These are phyloP conservation scores for Agrypnia vestita DNA, from an alignment of 1,140 invertebrate genomes.

Conservation along the genomic window DNA sequence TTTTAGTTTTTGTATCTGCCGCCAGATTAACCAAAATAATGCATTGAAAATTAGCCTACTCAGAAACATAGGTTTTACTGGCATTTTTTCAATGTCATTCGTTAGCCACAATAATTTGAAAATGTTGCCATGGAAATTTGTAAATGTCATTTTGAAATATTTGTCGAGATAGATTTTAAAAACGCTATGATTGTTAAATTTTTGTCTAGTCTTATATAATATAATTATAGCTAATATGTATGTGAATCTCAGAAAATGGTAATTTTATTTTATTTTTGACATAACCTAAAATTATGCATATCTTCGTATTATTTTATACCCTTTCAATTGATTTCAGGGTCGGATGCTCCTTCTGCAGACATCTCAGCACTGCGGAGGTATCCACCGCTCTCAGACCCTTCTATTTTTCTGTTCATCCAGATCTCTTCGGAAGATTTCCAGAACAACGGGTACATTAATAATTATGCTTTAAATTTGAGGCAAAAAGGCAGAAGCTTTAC, in stretches of 20 bases:
- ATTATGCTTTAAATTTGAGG: neutral
- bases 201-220: neutral
- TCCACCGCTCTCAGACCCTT: slow-evolving; percentile 86
- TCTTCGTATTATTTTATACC: neutral
- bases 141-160: slow-evolving; percentile 22
- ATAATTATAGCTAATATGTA: slow-evolving; percentile 14
- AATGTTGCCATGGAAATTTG: neutral
- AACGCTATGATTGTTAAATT: neutral
- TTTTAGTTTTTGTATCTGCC: neutral
- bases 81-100: neutral
- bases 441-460: slow-evolving; percentile 77
- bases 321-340: slow-evolving; percentile 30
- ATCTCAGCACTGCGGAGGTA: slow-evolving; percentile 74
- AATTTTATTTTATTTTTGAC: neutral
- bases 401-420: slow-evolving; percentile 91
- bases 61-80: neutral
- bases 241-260: slow-evolving; percentile 27
- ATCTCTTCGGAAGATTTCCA: slow-evolving; percentile 87
- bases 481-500: neutral
- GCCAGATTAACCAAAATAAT: neutral
- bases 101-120: neutral
- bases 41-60: neutral
- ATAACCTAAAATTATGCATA: neutral
- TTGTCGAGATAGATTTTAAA: neutral
- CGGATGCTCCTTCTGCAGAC: slow-evolving; percentile 25